A percentile compares a stretch with the other conserved stretches of the same genome.
Conservation (phyloP, 2,113 vertebrate species). For the Oncorhynchus clarkii region DNA sequence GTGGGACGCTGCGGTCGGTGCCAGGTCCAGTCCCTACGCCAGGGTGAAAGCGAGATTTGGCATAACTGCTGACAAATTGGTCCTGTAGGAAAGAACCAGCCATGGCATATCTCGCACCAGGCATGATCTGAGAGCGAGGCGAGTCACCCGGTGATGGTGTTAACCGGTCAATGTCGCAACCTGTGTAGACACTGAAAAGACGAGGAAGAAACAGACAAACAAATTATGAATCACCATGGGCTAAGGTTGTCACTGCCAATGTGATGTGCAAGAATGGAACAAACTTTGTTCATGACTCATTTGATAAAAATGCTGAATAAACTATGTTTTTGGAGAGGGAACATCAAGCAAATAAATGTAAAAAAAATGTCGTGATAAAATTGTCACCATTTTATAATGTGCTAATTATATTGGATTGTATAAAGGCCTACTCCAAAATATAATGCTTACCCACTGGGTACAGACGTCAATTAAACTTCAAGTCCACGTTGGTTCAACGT, state of each 20-base stretch:
- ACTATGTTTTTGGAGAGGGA: no score
- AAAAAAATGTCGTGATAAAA: no score
- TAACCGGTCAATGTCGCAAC: conserved; percentile 97
- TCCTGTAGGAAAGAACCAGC: conserved; percentile 97
- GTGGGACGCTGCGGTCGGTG: conserved; percentile 95
- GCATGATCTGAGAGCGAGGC: conserved; percentile 96
- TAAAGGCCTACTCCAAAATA: no score
- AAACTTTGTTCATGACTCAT: no score
- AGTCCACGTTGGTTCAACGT: no score
- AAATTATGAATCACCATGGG: conserved; percentile 4
- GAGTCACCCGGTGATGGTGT: conserved; percentile 98
- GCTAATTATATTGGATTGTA: not conserved
- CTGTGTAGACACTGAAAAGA: conserved; percentile 94
- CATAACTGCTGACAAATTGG: conserved; percentile 99
- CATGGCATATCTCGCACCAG: conserved; percentile 95
- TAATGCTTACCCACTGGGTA: no score
- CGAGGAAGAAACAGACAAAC: conserved; percentile 47
- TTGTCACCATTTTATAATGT: no score
- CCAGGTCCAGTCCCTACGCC: conserved; percentile 88
- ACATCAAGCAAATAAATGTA: no score
- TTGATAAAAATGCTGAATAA: no score
- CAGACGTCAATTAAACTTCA: no score
- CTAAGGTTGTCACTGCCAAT: not conserved
- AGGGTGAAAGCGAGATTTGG: conserved; percentile 98
- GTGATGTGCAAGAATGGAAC: no score